A percentile compares a stretch with the other conserved stretches of the same genome.
Evolutionary conservation across 2,113 vertebrate genomes (phyloP).

Genomic region (Osmerus mordax): DNA sequence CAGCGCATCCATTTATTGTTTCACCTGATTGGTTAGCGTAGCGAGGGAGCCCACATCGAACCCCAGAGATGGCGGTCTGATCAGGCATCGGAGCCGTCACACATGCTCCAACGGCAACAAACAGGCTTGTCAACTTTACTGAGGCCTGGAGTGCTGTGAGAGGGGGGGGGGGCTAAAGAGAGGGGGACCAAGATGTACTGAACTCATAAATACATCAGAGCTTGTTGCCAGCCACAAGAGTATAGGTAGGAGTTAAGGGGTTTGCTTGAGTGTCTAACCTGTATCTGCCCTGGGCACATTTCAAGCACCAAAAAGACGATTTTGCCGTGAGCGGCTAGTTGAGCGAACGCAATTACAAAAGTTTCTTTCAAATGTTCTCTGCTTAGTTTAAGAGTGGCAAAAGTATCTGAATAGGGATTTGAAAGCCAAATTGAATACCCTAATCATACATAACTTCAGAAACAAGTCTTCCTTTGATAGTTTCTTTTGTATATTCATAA

Average conservation of each 20-base stretch:
- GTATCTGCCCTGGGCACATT: slow-evolving; percentile 23
- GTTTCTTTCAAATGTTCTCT: no score
- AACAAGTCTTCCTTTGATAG: slow-evolving; percentile 64
- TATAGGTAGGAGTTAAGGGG: not conserved
- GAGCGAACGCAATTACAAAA: no score
- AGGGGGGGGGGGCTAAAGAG: not conserved
- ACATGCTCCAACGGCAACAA: slow-evolving; percentile 44
- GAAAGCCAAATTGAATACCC: no score
- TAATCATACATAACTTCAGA: slow-evolving; percentile 27
- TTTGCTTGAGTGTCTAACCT: slow-evolving; percentile 5
- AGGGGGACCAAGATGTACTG: slow-evolving; percentile 17
- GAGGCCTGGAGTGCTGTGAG: slow-evolving; percentile 14
- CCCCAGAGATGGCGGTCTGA: slow-evolving; percentile 44
- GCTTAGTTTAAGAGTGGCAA: no score
- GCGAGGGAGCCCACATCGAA: slow-evolving; percentile 41
- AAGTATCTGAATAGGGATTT: no score
- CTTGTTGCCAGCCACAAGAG: slow-evolving; percentile 11
- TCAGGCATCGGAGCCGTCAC: slow-evolving; percentile 12
- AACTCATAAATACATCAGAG: slow-evolving; percentile 10
- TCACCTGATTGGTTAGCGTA: slow-evolving; percentile 59
- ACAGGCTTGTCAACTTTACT: slow-evolving; percentile 21
- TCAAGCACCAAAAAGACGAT: slow-evolving; percentile 1
- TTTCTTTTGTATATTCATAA: slow-evolving; percentile 39
- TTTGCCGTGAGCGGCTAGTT: no score
- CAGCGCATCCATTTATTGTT: slow-evolving; percentile 66